phyloP scores from a whole-genome alignment of 2,888 invertebrate species.

The Ochropleura plecta region DNA sequence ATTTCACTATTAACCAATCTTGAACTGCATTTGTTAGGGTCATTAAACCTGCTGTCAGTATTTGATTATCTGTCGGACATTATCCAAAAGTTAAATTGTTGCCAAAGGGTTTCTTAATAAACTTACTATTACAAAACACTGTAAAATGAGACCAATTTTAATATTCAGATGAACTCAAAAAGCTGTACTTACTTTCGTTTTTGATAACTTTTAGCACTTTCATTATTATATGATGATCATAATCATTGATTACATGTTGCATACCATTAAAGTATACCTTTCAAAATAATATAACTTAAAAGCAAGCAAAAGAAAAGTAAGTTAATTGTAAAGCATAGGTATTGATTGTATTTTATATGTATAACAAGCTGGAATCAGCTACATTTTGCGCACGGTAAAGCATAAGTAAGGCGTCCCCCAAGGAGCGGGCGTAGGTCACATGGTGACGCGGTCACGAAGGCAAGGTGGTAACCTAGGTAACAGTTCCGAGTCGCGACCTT shows the following conservation, averaged over 20 bases:
- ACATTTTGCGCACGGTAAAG: background rate
- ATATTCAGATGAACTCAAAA: background rate
- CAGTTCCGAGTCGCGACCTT: constrained; percentile 28
- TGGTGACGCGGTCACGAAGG: background rate
- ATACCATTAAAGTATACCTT: background rate
- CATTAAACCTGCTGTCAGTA: background rate
- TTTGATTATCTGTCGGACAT: background rate
- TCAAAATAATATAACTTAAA: background rate
- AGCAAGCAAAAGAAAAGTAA: background rate
- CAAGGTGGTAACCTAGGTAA: constrained; percentile 9
- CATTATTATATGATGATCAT: background rate
- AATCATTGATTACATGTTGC: background rate
- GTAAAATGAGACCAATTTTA: background rate
- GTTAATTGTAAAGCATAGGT: background rate
- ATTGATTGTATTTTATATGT: too few relatives aligned
- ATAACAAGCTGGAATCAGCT: too few relatives aligned
- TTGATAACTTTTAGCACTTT: constrained; percentile 7
- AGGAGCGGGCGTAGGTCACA: constrained; percentile 29
- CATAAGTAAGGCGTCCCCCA: constrained; percentile 38
- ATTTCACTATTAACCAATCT: background rate
- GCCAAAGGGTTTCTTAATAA: background rate
- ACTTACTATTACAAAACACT: background rate
- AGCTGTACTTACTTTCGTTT: constrained; percentile 22
- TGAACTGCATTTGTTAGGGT: background rate
- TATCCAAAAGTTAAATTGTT: background rate